Evolutionary conservation across 2,113 vertebrate species (phyloP).

Genomic region (Pterophyllum scalare): DNA sequence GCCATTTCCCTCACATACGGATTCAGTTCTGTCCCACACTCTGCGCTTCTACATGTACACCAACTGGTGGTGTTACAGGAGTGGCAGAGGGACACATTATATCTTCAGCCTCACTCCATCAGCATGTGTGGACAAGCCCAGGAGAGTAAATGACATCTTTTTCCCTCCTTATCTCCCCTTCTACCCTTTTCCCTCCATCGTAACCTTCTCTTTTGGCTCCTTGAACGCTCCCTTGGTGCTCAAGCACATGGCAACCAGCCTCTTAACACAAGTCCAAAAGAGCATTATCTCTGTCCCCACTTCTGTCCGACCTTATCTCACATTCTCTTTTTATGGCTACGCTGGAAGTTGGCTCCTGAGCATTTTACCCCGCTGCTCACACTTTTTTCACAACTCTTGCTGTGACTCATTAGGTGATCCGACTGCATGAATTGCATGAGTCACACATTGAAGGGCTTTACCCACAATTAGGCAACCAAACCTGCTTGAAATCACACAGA

Average conservation of each 20-base stretch:
- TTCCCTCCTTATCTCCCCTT: conserved; percentile 41
- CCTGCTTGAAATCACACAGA: too few relatives aligned
- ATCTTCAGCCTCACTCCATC: conserved; percentile 35
- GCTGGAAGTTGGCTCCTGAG: background rate
- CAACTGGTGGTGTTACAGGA: conserved; percentile 65
- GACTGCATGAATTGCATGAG: background rate
- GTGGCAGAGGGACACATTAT: conserved; percentile 53
- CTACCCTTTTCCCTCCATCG: conserved; percentile 12
- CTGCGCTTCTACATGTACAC: conserved; percentile 43
- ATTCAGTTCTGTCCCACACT: background rate
- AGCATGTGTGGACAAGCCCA: conserved; percentile 43
- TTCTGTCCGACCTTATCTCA: conserved; percentile 30
- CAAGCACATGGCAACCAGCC: conserved; percentile 3
- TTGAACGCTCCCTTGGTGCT: conserved; percentile 13
- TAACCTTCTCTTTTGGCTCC: conserved; percentile 30
- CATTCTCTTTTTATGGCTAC: too few relatives aligned
- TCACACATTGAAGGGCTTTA: background rate
- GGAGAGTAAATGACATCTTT: conserved; percentile 49
- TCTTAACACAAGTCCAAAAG: conserved; percentile 20
- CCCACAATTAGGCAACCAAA: background rate
- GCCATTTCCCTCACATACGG: background rate
- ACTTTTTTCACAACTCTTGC: background rate
- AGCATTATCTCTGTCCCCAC: conserved; percentile 34
- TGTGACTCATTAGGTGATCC: background rate
- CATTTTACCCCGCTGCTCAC: background rate